Evolutionary conservation across 1,140 invertebrate species (phyloP), one percentile per base, ranked within the genome.

Genomic region (Orussus abietinus): DNA sequence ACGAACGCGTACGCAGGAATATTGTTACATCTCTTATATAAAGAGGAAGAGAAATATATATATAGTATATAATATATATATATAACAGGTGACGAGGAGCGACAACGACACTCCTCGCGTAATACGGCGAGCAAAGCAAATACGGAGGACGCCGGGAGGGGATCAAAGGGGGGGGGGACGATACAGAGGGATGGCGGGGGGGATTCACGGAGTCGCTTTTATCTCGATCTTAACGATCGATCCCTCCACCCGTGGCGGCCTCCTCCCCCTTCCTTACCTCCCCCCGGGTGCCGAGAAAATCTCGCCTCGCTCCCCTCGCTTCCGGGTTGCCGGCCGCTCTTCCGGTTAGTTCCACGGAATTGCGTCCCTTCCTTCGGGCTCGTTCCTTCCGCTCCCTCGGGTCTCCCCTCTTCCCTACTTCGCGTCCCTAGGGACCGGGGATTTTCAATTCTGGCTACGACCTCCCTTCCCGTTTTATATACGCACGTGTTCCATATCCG

Each of bases 301-400:
- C 36, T 38, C 51, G 56, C 53, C 55, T 59, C 46, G n/a, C 6
- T 25, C 40, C 58, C 55, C 59, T 68, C 47, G 51, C 65, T 71
- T 71, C 68, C 68, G 64, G 63, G 55, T 71, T 70, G n/a, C 52
- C 54, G 52, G 56, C n/a, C n/a, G 51, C 48, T 62, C 57, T 62
- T 62, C 64, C 61, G 59, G 55, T 49, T 34, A 52, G 45, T 51
- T 55, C 54, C 45, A 46, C 55, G 51, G 57, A 62, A 63, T 65
- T 55, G 53, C 40, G 18, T 28, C 22, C 37, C 38, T 35, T 39
- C 33, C 39, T 34, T 29, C 14, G 19, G 33, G 39, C 39, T 20
- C 17, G 10, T 5, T 37, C 21, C n/a, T 28, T 29, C 34, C 19
- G 12, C 29, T 21, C 38, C 35, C 28, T 20, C 35, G n/a, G 22